Evolutionary conservation across 2,888 invertebrate species (phyloP), one percentile per base, ranked within the genome.

Genomic region (Diaprepes abbreviatus): DNA sequence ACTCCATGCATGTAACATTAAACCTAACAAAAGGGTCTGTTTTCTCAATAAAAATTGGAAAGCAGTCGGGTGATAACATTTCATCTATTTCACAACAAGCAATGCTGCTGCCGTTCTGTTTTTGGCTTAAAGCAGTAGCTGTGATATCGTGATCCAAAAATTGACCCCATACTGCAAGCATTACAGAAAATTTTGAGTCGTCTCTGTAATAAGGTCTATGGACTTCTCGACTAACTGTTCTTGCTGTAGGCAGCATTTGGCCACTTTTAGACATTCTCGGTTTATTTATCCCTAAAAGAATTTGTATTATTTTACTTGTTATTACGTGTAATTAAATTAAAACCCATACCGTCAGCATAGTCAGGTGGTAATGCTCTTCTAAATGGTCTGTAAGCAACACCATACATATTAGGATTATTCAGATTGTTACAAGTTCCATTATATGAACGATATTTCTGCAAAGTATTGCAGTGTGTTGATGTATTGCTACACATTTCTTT

Each of bases 101-200:
- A 7, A 95, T 89, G 0, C 92, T 87, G 7, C 86, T 88, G 35
- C 92, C 92, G 79, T 93, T 90, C 60, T 85, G 83, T 84, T 92
- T 91, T 79, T 91, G 90, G 75, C 89, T 92, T 5, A 93, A 84
- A 0, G 94, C 94, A 0, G 94, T 95, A 4, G 94, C 92, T 0
- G 94, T 94, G 63, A 95, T 90, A 75, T 95, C 95, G 75, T 95
- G 95, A 82, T 95, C 94, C 10, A 95, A 79, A 83, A 96, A 95
- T 85, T 95, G 95, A 0, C 95, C 95, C 88, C 94, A 95, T 3
- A 94, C 92, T 0, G 95, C 94, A 70, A 95, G 81, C 92, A 95
- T 92, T 0, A 93, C 92, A 0, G 93, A 91, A 81, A 94, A 93
- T 74, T 89, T 85, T 0, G 91, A 89, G 82, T 94, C 93, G 52